Evolutionary conservation across 2,888 invertebrate genomes (phyloP).

Genomic region (Troglohyphantes excavatus): DNA sequence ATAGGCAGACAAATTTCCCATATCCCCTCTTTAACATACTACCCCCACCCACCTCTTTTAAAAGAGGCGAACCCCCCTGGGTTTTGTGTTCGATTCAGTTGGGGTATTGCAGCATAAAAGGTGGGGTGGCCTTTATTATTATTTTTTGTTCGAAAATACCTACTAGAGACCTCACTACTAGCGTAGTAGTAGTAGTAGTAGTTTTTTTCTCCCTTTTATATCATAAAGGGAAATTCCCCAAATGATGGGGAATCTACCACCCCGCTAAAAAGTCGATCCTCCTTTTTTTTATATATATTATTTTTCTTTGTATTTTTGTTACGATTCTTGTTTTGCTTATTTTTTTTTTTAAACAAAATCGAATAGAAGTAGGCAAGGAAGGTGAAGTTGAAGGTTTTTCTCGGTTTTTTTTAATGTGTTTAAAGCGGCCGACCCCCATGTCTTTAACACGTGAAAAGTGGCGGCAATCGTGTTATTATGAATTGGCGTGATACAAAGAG

Average conservation of each 20-base stretch:
- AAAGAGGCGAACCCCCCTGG: not conserved
- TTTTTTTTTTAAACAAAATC: not conserved
- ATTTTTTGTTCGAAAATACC: conserved; percentile 41
- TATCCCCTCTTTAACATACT: conserved; percentile 68
- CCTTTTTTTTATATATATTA: too few species aligned
- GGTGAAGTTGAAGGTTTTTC: conserved; percentile 1
- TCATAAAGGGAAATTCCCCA: conserved; percentile 13
- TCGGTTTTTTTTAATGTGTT: too few species aligned
- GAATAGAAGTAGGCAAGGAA: not conserved
- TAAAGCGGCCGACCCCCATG: too few species aligned
- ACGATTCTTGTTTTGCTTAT: not conserved
- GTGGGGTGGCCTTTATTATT: conserved; percentile 32
- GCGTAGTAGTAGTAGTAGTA: not conserved
- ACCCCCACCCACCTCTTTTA: conserved; percentile 67
- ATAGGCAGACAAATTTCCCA: conserved; percentile 77
- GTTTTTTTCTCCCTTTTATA: not conserved
- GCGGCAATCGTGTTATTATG: too few species aligned
- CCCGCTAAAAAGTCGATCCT: conserved; percentile 34
- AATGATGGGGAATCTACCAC: conserved; percentile 14
- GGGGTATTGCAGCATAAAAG: conserved; percentile 1
- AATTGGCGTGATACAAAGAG: too few species aligned
- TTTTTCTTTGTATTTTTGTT: too few species aligned
- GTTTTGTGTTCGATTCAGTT: conserved; percentile 20
- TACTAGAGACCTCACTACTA: conserved; percentile 44
- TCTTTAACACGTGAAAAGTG: too few species aligned